Evolutionary conservation across 2,888 invertebrate genomes (phyloP), one percentile per base, ranked within the genome.

Genomic region (Mesochorus sp.): DNA sequence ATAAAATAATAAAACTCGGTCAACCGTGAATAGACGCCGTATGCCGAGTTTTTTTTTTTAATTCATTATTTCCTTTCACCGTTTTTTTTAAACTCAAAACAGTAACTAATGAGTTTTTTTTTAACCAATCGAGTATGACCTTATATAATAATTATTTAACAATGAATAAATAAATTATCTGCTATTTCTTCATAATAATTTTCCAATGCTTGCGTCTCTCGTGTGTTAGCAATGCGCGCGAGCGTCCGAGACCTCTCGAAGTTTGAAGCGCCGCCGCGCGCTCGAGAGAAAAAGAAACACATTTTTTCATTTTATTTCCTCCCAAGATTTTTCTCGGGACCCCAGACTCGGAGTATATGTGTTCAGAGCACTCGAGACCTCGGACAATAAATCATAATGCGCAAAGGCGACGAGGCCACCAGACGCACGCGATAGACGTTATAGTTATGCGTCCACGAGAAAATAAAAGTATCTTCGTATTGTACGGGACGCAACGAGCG

Each of bases 311-410:
- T 51, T 14, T 34, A 55, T 70, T 44, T 57, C 24, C 21, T 42
- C 8, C 19, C n/a, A n/a, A n/a, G n/a, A 47, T 17, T 10, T 14
- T 24, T 59, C 61, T 51, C 19, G 12, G 51, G 51, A 8, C 17
- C 31, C 37, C 51, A 49, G 72, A 70, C 62, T 79, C 42, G 68
- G 37, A 24, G 37, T 57, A 62, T 80, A 64, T 71, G 74, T 66
- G 75, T 66, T 75, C 74, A 47, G 67, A 72, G 78, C 80, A 76
- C 80, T 80, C 79, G 64, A 79, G 80, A 72, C 79, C 80, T 80
- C 68, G 66, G 64, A 79, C 72, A 55, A 79, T 80, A 78, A 80
- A 80, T 79, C 79, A 80, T 76, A 80, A 80, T 75, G 72, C 75
- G 68, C 79, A 31, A 57, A 68, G 64, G 67, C 71, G 76, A 59